phyloP scores from a whole-genome alignment of 2,888 invertebrate genomes.

The Cremastinae sp. region DNA sequence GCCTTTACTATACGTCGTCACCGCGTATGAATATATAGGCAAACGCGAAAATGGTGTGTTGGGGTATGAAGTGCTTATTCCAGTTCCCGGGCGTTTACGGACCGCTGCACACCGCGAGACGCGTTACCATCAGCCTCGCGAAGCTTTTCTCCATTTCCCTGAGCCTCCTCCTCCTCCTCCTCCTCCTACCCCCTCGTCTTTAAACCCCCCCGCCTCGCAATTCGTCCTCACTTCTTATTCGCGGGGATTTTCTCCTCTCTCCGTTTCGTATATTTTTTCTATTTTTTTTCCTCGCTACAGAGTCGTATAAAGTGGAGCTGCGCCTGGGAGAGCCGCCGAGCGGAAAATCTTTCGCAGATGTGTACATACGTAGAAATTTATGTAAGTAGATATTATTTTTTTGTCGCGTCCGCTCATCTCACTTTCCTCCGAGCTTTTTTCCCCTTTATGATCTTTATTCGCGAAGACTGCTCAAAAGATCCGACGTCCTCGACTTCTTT shows the following conservation, averaged over 20 bases:
- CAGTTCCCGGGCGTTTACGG: conserved; percentile 60
- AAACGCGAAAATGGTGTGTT: conserved; percentile 38
- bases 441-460: neutral
- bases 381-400: conserved; percentile 15
- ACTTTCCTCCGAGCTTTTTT: conserved; percentile 35
- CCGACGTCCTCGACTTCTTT: no score
- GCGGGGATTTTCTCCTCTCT: neutral
- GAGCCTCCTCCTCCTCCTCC: conserved; percentile 19
- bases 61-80: conserved; percentile 62
- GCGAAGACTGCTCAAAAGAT: neutral
- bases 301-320: conserved; percentile 63
- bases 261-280: no score
- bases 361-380: conserved; percentile 25
- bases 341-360: conserved; percentile 63
- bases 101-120: conserved; percentile 60
- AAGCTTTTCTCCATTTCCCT: conserved; percentile 26
- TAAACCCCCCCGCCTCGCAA: conserved; percentile 23
- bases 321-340: conserved; percentile 59
- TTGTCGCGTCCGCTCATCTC: conserved; percentile 29
- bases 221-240: neutral
- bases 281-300: no score
- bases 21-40: neutral
- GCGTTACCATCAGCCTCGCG: conserved; percentile 62
- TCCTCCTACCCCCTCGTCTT: conserved; percentile 19
- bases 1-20: conserved; percentile 3